Evolutionary conservation across 2,113 vertebrate genomes (phyloP), one percentile per base, ranked within the genome.

Genomic region (Falcunculus frontatus): DNA sequence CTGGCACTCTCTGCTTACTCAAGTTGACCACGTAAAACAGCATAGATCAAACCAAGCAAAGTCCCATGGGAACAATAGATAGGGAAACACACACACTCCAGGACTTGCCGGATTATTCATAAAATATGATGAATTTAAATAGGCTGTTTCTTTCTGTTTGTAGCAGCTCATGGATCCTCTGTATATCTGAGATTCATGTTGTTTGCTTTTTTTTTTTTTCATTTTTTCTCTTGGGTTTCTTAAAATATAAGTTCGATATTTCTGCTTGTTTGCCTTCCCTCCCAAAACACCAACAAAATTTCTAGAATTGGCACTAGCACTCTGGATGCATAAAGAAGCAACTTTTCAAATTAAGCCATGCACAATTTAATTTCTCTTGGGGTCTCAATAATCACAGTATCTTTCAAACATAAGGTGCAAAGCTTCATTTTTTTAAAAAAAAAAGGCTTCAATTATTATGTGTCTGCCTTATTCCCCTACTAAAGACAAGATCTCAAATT

Each of bases 71-170:
- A 42, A 72, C 60, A 90, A 83, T 16, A 83, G 46, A 84, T 37
- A 90, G 47, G 49, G 86, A 94, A 96, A 84, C 23, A 77, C 23
- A 74, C 29, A 79, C 13, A 41, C 7, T 68, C 10, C 69, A 70
- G 42, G 76, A 93, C 84, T 52, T 75, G 49, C 56, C 52, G 72
- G 81, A 68, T 94, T 90, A 88, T 89, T 97, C 97, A 90, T 94
- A 93, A 80, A 60, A 90, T 19, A 39, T n/a, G 64, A 92, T 86
- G 79, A 73, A 75, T 96, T 97, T 90, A 95, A 96, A 84, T 6
- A 49, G 30, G 73, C 42, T 88, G 18, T 91, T 96, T 96, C 89
- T n/a, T n/a, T n/a, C n/a, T n/a, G n/a, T n/a, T n/a, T 93, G 63
- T 62, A 93, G 74, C 33, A 93, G 86, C 73, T 85, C 52, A 75